Percentiles rank a stretch among this genome's conserved stretches.
phyloP scores from a whole-genome alignment of 2,888 invertebrate species.

The Brachylomia viminalis region DNA sequence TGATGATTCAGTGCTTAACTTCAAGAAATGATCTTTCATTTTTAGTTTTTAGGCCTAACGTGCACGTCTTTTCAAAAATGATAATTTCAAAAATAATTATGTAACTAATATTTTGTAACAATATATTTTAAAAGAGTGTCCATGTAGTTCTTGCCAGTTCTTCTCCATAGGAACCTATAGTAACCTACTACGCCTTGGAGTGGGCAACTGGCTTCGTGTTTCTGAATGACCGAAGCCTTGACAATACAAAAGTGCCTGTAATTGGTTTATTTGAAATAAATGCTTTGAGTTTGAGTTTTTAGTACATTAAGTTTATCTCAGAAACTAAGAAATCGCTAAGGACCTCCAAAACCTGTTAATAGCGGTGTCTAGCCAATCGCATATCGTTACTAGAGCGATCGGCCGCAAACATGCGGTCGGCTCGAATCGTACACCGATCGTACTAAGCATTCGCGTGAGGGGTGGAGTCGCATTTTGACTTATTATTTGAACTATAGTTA shows the following conservation, averaged over 20 bases:
- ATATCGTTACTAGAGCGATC: conserved; percentile 59
- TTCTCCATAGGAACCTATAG: too few relatives aligned
- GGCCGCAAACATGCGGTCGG: conserved; percentile 72
- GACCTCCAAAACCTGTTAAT: conserved; percentile 42
- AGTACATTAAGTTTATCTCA: not conserved
- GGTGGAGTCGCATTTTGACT: conserved; percentile 35
- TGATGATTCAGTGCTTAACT: not conserved
- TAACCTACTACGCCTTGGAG: too few relatives aligned
- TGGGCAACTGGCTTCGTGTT: too few relatives aligned
- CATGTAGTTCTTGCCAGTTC: too few relatives aligned
- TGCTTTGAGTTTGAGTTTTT: too few relatives aligned
- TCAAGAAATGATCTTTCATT: not conserved
- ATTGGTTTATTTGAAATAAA: too few relatives aligned
- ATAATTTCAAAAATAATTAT: too few relatives aligned
- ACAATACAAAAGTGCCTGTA: too few relatives aligned
- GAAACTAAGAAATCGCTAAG: not conserved
- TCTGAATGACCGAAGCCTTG: too few relatives aligned
- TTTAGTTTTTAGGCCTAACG: not conserved
- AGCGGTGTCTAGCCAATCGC: conserved; percentile 48
- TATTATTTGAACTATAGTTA: not conserved
- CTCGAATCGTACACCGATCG: conserved; percentile 66
- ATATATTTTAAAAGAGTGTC: too few relatives aligned
- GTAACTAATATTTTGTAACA: too few relatives aligned
- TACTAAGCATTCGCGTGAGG: conserved; percentile 42
- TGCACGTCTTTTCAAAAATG: too few relatives aligned